phyloP scores from a whole-genome alignment of 2,888 invertebrate species.

The Drosophila diplacantha region DNA sequence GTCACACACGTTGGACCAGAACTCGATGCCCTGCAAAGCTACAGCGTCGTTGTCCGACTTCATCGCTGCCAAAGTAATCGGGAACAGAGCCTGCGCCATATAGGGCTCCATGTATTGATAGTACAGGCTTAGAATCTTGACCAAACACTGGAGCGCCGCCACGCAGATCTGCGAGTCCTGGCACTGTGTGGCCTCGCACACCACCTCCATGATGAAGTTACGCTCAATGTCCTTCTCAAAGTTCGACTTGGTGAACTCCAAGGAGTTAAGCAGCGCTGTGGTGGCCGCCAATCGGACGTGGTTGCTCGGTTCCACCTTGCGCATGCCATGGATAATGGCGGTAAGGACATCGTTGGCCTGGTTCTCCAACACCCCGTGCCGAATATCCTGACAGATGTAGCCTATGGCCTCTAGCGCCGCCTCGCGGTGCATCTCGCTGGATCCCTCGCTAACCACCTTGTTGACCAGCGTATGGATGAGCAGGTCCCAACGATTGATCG shows the following conservation, averaged over 20 bases:
- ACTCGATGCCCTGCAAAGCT: constrained; percentile 98
- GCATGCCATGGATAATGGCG: constrained; percentile 99
- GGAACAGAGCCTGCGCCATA: constrained; percentile 98
- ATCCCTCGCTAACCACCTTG: constrained; percentile 91
- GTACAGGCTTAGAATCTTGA: constrained; percentile 97
- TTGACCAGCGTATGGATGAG: constrained; percentile 91
- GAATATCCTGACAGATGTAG: constrained; percentile 93
- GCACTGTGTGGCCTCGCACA: constrained; percentile 99
- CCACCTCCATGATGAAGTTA: constrained; percentile 99
- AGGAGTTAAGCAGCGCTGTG: constrained; percentile 95
- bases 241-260: constrained; percentile 99
- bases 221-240: constrained; percentile 98
- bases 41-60: constrained; percentile 97
- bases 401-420: constrained; percentile 98
- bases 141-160: constrained; percentile 98
- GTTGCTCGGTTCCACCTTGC: constrained; percentile 93
- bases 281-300: constrained; percentile 98
- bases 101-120: constrained; percentile 99
- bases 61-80: constrained; percentile 99
- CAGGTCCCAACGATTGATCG: constrained; percentile 94
- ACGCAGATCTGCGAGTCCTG: constrained; percentile 94
- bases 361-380: constrained; percentile 92
- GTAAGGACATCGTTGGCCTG: constrained; percentile 98
- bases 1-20: constrained; percentile 99
- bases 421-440: constrained; percentile 96